A percentile compares a stretch with the other conserved stretches of the same genome.
Conservation (phyloP, 1,140 invertebrate genomes). For the Drosophila sp. region DNA sequence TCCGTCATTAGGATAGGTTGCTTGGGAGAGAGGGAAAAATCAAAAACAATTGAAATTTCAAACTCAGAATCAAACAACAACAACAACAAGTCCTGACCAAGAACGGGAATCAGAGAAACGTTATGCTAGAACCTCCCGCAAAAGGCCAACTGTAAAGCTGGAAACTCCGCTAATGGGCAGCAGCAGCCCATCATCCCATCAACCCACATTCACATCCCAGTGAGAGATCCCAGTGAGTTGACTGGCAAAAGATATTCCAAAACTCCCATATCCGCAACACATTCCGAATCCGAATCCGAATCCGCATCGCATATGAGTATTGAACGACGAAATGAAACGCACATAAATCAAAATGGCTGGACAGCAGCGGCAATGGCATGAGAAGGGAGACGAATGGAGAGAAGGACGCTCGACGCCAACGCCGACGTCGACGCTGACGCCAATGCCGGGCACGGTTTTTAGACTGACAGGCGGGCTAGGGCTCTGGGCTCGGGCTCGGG, state of each 20-base stretch:
- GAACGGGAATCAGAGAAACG: constrained; percentile 72
- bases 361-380: constrained; percentile 47
- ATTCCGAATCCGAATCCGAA: constrained; percentile 62
- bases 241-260: constrained; percentile 79
- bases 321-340: constrained; percentile 83
- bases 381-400: constrained; percentile 35
- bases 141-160: constrained; percentile 7
- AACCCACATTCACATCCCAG: constrained; percentile 21
- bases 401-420: constrained; percentile 51
- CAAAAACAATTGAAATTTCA: constrained; percentile 82
- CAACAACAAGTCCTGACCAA: constrained; percentile 69
- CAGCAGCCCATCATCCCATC: constrained; percentile 45
- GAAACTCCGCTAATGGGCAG: constrained; percentile 69
- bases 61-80: constrained; percentile 56
- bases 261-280: constrained; percentile 81
- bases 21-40: constrained; percentile 41
- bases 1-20: constrained; percentile 45
- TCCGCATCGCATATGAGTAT: constrained; percentile 80
- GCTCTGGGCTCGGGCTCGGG: neutral
- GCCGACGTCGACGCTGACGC: constrained; percentile 23
- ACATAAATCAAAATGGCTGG: constrained; percentile 83
- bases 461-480: constrained; percentile 72
- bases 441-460: constrained; percentile 39
- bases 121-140: constrained; percentile 74
- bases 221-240: constrained; percentile 38